Percentiles rank a stretch among this genome's conserved stretches.
These are phyloP conservation scores for Phania funesta DNA, from an alignment of 2,888 invertebrate species.

Conservation along the genomic window DNA sequence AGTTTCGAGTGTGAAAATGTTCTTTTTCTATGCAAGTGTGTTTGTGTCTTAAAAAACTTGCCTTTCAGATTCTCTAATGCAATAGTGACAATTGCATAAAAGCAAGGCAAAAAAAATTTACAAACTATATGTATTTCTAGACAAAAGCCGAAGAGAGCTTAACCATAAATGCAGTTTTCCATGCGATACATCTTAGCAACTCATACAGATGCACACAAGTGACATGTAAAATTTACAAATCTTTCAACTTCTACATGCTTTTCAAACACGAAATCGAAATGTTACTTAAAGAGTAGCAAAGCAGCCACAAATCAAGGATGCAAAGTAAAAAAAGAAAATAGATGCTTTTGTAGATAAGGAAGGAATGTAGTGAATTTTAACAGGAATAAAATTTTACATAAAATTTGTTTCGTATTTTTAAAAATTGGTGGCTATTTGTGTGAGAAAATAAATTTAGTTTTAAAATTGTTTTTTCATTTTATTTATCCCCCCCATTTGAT, in stretches of 20 bases:
- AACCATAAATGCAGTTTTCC: slow-evolving; percentile 35
- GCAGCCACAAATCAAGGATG: slow-evolving; percentile 19
- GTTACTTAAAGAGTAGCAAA: slow-evolving; percentile 1
- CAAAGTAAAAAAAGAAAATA: background rate
- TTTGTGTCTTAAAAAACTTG: no score
- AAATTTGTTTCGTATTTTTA: no score
- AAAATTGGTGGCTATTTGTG: background rate
- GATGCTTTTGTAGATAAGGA: no score
- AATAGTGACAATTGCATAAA: background rate
- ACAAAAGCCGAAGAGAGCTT: slow-evolving; percentile 14
- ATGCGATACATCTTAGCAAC: slow-evolving; percentile 10
- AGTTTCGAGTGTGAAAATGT: no score
- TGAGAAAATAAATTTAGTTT: background rate
- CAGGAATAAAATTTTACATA: background rate
- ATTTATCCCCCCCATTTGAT: slow-evolving; percentile 13
- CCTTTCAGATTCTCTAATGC: no score
- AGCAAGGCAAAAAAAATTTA: no score
- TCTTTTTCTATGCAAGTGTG: no score
- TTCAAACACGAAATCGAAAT: slow-evolving; percentile 34
- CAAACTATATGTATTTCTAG: background rate
- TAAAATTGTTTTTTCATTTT: background rate
- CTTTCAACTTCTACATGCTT: slow-evolving; percentile 38
- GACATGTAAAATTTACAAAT: slow-evolving; percentile 41
- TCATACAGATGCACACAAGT: slow-evolving; percentile 24
- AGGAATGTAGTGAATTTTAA: no score